A percentile compares a stretch with the other conserved stretches of the same genome.
These are phyloP conservation scores for Drosophila mayaguana DNA, from an alignment of 2,888 invertebrate species.

Conservation along the genomic window DNA sequence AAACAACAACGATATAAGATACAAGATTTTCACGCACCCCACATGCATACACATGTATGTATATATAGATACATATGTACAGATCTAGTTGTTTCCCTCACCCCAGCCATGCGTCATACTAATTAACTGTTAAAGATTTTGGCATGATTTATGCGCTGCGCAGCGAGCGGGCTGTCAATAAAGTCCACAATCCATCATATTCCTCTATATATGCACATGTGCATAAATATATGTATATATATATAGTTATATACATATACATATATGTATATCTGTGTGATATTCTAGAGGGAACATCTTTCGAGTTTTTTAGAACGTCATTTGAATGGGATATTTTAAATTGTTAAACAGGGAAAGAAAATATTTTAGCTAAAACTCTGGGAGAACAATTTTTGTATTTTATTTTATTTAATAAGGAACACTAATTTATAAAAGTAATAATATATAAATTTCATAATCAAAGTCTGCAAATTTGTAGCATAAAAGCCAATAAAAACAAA, in stretches of 20 bases:
- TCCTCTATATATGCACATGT: background rate
- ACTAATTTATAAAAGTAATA: too few relatives aligned
- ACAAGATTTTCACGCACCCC: too few relatives aligned
- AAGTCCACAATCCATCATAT: conserved; percentile 30
- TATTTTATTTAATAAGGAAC: too few relatives aligned
- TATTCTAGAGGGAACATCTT: conserved; percentile 9
- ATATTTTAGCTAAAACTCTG: too few relatives aligned
- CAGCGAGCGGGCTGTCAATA: conserved; percentile 40
- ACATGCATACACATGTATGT: background rate
- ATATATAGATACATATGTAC: background rate
- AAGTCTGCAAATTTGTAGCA: too few relatives aligned
- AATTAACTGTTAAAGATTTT: conserved; percentile 42
- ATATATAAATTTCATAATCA: too few relatives aligned
- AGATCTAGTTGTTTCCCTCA: background rate
- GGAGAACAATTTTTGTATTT: too few relatives aligned
- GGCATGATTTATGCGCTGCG: conserved; percentile 41
- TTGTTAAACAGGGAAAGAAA: background rate
- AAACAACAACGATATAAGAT: conserved; percentile 22
- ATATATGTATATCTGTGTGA: background rate
- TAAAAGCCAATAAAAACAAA: too few relatives aligned
- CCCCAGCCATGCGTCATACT: conserved; percentile 11
- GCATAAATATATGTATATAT: conserved; percentile 3
- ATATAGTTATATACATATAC: background rate
- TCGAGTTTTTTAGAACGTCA: background rate
- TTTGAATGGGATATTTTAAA: background rate